phyloP scores from a whole-genome alignment of 2,888 invertebrate genomes.

The Penaeus monodon region DNA sequence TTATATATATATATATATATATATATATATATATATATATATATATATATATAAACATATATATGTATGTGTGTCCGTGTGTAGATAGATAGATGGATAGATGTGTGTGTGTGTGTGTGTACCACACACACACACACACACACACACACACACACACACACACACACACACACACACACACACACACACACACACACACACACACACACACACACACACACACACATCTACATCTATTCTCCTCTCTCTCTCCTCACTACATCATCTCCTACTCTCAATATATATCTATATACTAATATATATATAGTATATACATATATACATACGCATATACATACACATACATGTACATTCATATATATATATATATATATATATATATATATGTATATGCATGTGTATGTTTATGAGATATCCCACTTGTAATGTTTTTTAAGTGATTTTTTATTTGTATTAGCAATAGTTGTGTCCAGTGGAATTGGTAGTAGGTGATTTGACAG shows the following conservation, averaged over 20 bases:
- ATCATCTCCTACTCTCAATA: not conserved
- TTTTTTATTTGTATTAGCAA: no score
- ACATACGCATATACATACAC: slow-evolving; percentile 15
- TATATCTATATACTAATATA: slow-evolving; percentile 39
- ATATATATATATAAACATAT: not conserved
- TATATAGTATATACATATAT: slow-evolving; percentile 26
- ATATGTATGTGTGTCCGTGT: not conserved
- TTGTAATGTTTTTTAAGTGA: not conserved
- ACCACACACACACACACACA: no score
- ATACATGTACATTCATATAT: not conserved
- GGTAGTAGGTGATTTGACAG: no score
- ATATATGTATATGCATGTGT: not conserved
- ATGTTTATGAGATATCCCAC: not conserved
- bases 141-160: no score
- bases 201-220: no score
- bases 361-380: slow-evolving; percentile 11
- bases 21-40: not conserved
- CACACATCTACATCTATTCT: no score
- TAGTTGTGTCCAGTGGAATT: no score
- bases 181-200: no score
- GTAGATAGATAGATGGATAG: no score
- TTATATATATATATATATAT: slow-evolving; percentile 4
- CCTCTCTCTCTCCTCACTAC: no score
- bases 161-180: no score
- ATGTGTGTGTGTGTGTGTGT: not conserved